These are phyloP conservation scores for Sebastes matsubarae DNA, from an alignment of 2,797 vertebrate species.

Conservation along the genomic window DNA sequence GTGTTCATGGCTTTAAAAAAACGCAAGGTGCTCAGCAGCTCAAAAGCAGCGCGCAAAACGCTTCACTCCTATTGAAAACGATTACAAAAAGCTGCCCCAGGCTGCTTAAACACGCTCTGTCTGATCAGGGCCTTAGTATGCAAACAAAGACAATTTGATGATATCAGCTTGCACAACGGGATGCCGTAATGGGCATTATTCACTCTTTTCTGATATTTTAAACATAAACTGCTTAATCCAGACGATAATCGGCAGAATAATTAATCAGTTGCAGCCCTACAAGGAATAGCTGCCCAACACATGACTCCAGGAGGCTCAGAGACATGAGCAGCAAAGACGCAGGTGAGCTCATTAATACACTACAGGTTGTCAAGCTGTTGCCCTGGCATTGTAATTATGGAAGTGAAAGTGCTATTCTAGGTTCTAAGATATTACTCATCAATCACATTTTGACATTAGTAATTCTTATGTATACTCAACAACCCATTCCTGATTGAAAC, in stretches of 20 bases:
- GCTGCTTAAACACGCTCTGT: too few species aligned
- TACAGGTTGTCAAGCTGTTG: not conserved
- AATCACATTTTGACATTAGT: constrained; percentile 12
- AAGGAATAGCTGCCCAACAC: not conserved
- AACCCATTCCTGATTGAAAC: not conserved
- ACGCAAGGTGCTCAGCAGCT: too few species aligned
- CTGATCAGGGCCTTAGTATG: not conserved
- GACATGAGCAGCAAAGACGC: not conserved
- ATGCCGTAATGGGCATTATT: not conserved
- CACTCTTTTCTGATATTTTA: not conserved
- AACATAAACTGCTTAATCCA: not conserved
- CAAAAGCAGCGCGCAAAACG: too few species aligned
- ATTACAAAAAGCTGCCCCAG: too few species aligned
- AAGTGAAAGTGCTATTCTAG: not conserved
- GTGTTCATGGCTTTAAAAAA: not conserved
- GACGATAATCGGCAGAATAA: not conserved
- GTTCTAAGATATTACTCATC: not conserved
- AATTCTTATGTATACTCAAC: constrained; percentile 10
- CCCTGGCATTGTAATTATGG: not conserved
- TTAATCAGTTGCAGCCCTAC: not conserved
- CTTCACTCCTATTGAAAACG: too few species aligned
- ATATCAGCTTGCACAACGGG: not conserved
- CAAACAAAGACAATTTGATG: not conserved
- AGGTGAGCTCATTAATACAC: constrained; percentile 18
- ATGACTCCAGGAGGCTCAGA: not conserved